Evolutionary conservation across 1,140 invertebrate genomes (phyloP).

Genomic region (Drosophila truncata): DNA sequence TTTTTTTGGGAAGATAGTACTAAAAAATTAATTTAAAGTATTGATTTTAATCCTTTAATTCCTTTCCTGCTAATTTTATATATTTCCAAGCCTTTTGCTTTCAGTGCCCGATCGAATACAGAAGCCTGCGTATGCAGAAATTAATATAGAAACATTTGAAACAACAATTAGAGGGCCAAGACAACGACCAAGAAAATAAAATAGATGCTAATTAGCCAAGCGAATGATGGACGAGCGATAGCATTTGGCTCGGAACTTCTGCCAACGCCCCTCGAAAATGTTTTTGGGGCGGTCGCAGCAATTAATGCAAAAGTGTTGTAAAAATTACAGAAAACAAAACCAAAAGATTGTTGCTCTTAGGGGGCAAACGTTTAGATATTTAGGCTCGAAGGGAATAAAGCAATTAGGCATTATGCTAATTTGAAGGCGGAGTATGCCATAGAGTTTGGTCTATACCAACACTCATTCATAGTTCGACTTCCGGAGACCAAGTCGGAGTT

Average conservation of each 20-base stretch:
- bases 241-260: conserved; percentile 24
- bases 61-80: too few species aligned
- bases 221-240: conserved; percentile 45
- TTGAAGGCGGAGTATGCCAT: conserved; percentile 4
- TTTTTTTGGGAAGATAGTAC: neutral
- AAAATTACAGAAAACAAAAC: conserved; percentile 35
- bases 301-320: conserved; percentile 52
- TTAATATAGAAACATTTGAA: conserved; percentile 60
- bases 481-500: conserved; percentile 28
- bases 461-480: conserved; percentile 41
- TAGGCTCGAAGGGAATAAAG: conserved; percentile 49
- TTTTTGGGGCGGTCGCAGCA: conserved; percentile 48
- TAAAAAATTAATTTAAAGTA: too few species aligned
- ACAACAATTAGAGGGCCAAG: conserved; percentile 61
- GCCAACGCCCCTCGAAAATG: conserved; percentile 32
- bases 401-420: conserved; percentile 73
- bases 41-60: neutral
- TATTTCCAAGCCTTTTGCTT: neutral
- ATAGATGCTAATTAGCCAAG: conserved; percentile 66
- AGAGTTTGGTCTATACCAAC: neutral
- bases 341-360: neutral
- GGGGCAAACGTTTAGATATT: conserved; percentile 47
- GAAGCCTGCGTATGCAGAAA: conserved; percentile 31
- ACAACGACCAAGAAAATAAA: conserved; percentile 35
- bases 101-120: conserved; percentile 1